phyloP scores from a whole-genome alignment of 1,140 invertebrate species.

The Drosophila nebulosa region DNA sequence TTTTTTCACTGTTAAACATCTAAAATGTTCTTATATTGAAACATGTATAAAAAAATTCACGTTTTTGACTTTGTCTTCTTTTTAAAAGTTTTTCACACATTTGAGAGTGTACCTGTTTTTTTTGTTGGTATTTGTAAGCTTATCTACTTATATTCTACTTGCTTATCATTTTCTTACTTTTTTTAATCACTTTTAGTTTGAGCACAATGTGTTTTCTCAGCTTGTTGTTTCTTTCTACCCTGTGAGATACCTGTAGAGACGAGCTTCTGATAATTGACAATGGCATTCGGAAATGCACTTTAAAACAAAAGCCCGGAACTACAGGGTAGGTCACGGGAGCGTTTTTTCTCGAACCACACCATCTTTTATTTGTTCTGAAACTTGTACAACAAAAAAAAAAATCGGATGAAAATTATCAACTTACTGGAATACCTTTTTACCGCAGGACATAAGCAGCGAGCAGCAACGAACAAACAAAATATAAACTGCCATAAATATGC shows the following conservation, averaged over 20 bases:
- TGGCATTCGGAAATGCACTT: conserved; percentile 83
- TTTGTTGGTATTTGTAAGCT: too few relatives aligned
- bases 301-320: conserved; percentile 99
- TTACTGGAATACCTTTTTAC: conserved; percentile 1
- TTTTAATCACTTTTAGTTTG: not conserved
- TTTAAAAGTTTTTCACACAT: too few relatives aligned
- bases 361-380: not conserved
- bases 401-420: not conserved
- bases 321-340: conserved; percentile 99
- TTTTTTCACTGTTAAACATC: too few relatives aligned
- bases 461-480: conserved; percentile 18
- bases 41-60: too few relatives aligned
- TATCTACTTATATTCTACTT: not conserved
- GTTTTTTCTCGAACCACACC: conserved; percentile 76
- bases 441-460: conserved; percentile 6
- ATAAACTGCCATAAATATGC: conserved; percentile 71
- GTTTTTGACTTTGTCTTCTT: too few relatives aligned
- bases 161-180: not conserved
- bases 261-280: conserved; percentile 95
- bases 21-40: too few relatives aligned
- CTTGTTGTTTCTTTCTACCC: conserved; percentile 82
- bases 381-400: too few relatives aligned
- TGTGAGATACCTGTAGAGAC: conserved; percentile 99
- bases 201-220: not conserved
- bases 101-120: too few relatives aligned